Conservation (phyloP, 2,113 vertebrate species). For the Callipepla squamata region DNA sequence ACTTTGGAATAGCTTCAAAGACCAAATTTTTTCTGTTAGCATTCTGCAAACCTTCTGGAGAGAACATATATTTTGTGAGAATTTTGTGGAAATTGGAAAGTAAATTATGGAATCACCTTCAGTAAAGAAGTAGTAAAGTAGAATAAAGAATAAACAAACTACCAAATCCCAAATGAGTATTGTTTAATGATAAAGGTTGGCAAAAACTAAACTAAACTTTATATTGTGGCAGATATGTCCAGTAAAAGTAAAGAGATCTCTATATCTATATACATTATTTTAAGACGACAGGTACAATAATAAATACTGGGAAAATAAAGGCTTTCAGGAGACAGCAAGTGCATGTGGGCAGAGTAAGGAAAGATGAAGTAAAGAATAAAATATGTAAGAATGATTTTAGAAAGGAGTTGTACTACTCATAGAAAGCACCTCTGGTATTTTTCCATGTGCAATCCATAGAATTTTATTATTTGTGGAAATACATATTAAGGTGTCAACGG, state of each 20-base stretch:
- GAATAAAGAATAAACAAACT: not conserved
- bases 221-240: not conserved
- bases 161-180: not conserved
- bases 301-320: not conserved
- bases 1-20: not conserved
- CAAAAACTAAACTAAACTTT: not conserved
- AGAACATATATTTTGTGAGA: not conserved
- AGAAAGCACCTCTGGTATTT: not conserved
- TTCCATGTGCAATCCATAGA: not conserved
- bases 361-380: not conserved
- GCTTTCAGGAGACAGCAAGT: not conserved
- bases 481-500: not conserved
- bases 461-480: not conserved
- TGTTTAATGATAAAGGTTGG: not conserved
- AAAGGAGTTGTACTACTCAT: not conserved
- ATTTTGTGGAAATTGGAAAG: not conserved
- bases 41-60: not conserved
- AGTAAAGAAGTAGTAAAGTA: too few relatives aligned
- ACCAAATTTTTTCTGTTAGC: not conserved
- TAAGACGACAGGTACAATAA: not conserved
- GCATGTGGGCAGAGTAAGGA: not conserved
- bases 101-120: not conserved
- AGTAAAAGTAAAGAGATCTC: not conserved
- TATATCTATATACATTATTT: not conserved
- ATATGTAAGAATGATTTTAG: not conserved